phyloP scores from a whole-genome alignment of 2,888 invertebrate species.

The Rotaria macrura region DNA sequence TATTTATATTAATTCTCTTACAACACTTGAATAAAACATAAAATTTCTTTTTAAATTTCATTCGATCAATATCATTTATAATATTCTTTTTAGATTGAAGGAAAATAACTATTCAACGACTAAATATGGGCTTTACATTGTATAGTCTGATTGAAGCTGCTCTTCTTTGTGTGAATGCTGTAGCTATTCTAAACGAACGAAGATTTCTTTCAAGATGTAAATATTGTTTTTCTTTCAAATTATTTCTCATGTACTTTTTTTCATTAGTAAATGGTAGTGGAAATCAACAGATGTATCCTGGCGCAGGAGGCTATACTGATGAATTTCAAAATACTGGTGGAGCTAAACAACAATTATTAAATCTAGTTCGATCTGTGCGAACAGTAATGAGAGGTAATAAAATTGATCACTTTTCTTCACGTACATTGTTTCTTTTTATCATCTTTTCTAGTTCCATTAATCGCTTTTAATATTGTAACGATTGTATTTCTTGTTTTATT shows the following conservation, averaged over 20 bases:
- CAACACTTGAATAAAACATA: background rate
- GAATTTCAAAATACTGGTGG: background rate
- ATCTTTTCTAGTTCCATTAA: constrained; percentile 28
- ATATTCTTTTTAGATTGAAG: background rate
- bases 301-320: background rate
- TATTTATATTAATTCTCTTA: background rate
- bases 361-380: constrained; percentile 32
- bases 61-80: background rate
- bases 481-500: constrained; percentile 29
- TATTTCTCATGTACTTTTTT: background rate
- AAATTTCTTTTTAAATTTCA: too few relatives aligned
- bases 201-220: constrained; percentile 30
- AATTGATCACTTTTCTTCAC: background rate
- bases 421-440: background rate
- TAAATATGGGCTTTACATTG: constrained; percentile 26
- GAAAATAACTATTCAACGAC: background rate
- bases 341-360: constrained; percentile 21
- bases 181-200: constrained; percentile 32
- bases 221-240: too few relatives aligned
- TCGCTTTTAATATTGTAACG: constrained; percentile 26
- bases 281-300: background rate
- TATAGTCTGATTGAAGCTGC: constrained; percentile 31
- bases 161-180: constrained; percentile 27
- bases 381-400: constrained; percentile 33
- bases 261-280: background rate